Evolutionary conservation across 2,888 invertebrate genomes (phyloP).

Genomic region (Trichogramma dendrolimi): DNA sequence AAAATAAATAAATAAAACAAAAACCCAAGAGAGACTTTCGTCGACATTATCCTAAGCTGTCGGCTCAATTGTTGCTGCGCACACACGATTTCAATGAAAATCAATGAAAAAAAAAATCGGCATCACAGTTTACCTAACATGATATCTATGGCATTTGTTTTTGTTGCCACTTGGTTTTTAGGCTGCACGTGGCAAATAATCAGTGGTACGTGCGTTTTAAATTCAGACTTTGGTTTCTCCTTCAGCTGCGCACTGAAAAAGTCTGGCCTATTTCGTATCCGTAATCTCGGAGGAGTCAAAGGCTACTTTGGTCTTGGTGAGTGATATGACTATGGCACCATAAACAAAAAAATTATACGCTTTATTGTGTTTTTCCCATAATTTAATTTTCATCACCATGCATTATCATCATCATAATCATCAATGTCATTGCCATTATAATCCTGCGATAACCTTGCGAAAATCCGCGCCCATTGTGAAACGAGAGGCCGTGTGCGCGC

Average conservation of each 20-base stretch:
- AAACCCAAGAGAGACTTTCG: too few species aligned
- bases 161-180: slow-evolving; percentile 53
- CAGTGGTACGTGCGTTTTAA: slow-evolving; percentile 77
- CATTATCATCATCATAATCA: too few species aligned
- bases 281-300: slow-evolving; percentile 86
- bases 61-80: too few species aligned
- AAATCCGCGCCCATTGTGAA: too few species aligned
- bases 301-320: slow-evolving; percentile 87
- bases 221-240: slow-evolving; percentile 85
- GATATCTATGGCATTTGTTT: background rate
- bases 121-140: slow-evolving; percentile 24
- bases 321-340: slow-evolving; percentile 36
- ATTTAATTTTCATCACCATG: too few species aligned
- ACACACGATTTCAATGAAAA: background rate
- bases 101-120: slow-evolving; percentile 25
- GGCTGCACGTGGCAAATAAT: slow-evolving; percentile 61
- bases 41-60: too few species aligned
- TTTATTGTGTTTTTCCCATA: too few species aligned
- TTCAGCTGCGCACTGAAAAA: slow-evolving; percentile 92
- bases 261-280: slow-evolving; percentile 82
- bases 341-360: too few species aligned
- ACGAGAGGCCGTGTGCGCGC: too few species aligned
- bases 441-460: too few species aligned
- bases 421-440: too few species aligned
- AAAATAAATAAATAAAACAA: too few species aligned